Percentiles rank a stretch among this genome's conserved stretches.
Conservation (phyloP, 2,797 vertebrate genomes). For the Holocentrus rufus region DNA sequence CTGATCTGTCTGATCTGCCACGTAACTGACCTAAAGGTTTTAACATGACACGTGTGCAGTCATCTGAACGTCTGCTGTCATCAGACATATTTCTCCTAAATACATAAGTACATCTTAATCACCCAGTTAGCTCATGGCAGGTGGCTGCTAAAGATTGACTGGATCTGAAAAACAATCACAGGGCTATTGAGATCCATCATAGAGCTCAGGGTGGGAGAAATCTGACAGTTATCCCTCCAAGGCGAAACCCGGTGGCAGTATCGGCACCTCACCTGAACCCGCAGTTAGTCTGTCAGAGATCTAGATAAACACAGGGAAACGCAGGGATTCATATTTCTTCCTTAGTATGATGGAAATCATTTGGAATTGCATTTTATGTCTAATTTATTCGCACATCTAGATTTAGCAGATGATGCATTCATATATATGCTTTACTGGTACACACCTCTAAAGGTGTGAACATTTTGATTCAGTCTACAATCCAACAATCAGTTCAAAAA, state of each 20-base stretch:
- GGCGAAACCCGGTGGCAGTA: slow-evolving; percentile 74
- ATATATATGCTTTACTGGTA: no score
- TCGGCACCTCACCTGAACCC: slow-evolving; percentile 61
- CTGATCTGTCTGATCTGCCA: slow-evolving; percentile 48
- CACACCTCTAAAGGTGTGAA: no score
- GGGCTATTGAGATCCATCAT: slow-evolving; percentile 63
- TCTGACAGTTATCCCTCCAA: slow-evolving; percentile 82
- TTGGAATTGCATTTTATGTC: background rate
- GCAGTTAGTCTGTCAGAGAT: slow-evolving; percentile 79
- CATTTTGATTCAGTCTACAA: no score
- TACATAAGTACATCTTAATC: slow-evolving; percentile 57
- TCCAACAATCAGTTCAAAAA: no score
- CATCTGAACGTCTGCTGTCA: slow-evolving; percentile 48
- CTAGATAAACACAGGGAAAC: slow-evolving; percentile 70
- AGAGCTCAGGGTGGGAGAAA: slow-evolving; percentile 73
- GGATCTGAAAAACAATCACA: slow-evolving; percentile 71
- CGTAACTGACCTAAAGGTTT: slow-evolving; percentile 32
- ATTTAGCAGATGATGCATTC: background rate
- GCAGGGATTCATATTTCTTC: slow-evolving; percentile 1
- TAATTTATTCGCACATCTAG: background rate
- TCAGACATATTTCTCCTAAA: slow-evolving; percentile 58
- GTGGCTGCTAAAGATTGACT: slow-evolving; percentile 61
- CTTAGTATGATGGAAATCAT: background rate
- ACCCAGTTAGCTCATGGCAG: slow-evolving; percentile 51
- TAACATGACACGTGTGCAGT: slow-evolving; percentile 40